Evolutionary conservation across 1,140 invertebrate species (phyloP), one percentile per base, ranked within the genome.

Genomic region (Brachionus angularis): DNA sequence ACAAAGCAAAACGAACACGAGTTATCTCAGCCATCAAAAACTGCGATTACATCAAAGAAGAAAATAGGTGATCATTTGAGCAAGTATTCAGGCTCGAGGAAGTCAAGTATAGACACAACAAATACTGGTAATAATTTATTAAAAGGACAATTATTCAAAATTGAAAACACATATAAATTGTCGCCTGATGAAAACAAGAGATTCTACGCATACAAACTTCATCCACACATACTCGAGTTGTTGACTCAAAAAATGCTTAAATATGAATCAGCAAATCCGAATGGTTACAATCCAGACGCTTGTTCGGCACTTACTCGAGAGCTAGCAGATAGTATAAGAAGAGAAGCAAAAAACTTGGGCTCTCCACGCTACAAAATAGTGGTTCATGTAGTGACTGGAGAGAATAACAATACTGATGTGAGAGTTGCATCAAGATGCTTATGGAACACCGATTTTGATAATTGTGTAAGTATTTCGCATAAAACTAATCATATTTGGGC

Each of bases 141-240:
- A 12, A 58, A 58, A 42, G 10, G 12, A 7, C 36, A 58, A 4
- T 23, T 58, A 18, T 34, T 34, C 1, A 16, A 23, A 27, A 18
- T 71, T n/a, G 76, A 77, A 39, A 77, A 77, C 64, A 77, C 76
- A 14, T 78, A 74, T 52, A 67, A 73, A 69, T 46, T 76, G 23
- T 72, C 73, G 34, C 76, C 76, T 0, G 73, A 73, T 3, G 73
- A 72, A 1, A 39, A 42, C 1, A 73, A 72, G 31, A 52, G 70
- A n/a, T 76, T 76, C 23, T 58, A 71, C 18, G 70, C 74, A 2
- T 36, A 64, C 27, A 74, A 75, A 62, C 73, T 75, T 5, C 72
- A 69, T 10, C 49, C 47, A 1, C 34, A 39, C 18, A 31, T 73
- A 18, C 29, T n/a, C n/a, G n/a, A n/a, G n/a, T n/a, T n/a, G n/a